These are phyloP conservation scores for Antheraea mylitta DNA, from an alignment of 1,140 invertebrate genomes.

Conservation along the genomic window DNA sequence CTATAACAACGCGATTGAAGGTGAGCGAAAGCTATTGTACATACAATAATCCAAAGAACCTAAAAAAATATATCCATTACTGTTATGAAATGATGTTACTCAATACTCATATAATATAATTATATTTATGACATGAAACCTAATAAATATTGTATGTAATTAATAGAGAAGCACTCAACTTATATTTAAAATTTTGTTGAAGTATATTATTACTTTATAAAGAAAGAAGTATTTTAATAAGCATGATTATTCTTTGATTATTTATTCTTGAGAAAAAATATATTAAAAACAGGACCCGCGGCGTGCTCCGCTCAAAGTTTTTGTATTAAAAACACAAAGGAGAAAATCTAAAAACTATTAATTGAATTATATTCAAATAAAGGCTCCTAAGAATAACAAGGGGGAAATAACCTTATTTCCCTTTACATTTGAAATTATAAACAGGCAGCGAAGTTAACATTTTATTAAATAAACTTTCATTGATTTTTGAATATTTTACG, in stretches of 20 bases:
- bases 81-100: no score
- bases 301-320: constrained; percentile 25
- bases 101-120: not conserved
- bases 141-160: not conserved
- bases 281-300: not conserved
- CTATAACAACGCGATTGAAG: no score
- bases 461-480: constrained; percentile 5
- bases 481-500: constrained; percentile 1
- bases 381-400: constrained; percentile 23
- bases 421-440: constrained; percentile 2
- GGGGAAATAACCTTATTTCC: constrained; percentile 18
- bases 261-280: constrained; percentile 5
- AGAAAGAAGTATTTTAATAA: not conserved
- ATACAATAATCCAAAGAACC: no score
- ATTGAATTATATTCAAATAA: constrained; percentile 22
- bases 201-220: not conserved
- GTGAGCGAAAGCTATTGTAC: no score
- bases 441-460: not conserved
- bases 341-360: constrained; percentile 26
- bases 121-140: not conserved
- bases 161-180: not conserved
- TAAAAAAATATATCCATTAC: no score
- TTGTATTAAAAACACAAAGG: constrained; percentile 36
- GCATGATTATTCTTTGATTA: not conserved
- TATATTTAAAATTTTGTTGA: not conserved